These are phyloP conservation scores for Morpho helenor DNA, from an alignment of 2,888 invertebrate species.

Conservation along the genomic window DNA sequence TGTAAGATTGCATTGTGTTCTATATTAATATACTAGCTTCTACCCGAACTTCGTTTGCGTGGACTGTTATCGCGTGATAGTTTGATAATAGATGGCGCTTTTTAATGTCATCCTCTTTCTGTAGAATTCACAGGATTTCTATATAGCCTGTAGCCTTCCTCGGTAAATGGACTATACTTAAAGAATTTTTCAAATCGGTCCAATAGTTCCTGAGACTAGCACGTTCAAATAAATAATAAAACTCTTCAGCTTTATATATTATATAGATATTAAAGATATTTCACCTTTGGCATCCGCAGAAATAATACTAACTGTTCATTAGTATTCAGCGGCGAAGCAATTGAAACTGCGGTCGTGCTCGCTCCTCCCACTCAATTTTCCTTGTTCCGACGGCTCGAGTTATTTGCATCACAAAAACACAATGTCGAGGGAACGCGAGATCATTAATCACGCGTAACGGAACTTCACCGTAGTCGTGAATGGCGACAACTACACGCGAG, in stretches of 20 bases:
- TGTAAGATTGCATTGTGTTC: not conserved
- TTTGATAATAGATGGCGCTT: too few relatives aligned
- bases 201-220: too few relatives aligned
- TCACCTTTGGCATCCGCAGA: slow-evolving; percentile 28
- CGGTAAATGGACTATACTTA: too few relatives aligned
- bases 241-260: too few relatives aligned
- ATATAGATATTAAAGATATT: not conserved
- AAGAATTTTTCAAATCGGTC: too few relatives aligned
- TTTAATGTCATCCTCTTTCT: too few relatives aligned
- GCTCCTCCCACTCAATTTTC: slow-evolving; percentile 75
- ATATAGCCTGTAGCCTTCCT: too few relatives aligned
- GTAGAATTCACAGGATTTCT: too few relatives aligned
- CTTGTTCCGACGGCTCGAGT: slow-evolving; percentile 75
- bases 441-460: slow-evolving; percentile 74
- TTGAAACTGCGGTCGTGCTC: slow-evolving; percentile 73
- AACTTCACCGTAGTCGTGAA: slow-evolving; percentile 63
- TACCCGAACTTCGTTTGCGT: too few relatives aligned
- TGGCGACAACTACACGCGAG: slow-evolving; percentile 70
- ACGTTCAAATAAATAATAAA: too few relatives aligned
- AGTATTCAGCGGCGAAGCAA: slow-evolving; percentile 74
- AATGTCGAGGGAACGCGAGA: slow-evolving; percentile 73
- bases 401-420: slow-evolving; percentile 79
- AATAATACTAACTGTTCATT: slow-evolving; percentile 71
- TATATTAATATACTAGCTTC: too few relatives aligned
- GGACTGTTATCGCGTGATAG: too few relatives aligned